These are phyloP conservation scores for Planococcus citri DNA, from an alignment of 1,140 invertebrate species.

Conservation along the genomic window DNA sequence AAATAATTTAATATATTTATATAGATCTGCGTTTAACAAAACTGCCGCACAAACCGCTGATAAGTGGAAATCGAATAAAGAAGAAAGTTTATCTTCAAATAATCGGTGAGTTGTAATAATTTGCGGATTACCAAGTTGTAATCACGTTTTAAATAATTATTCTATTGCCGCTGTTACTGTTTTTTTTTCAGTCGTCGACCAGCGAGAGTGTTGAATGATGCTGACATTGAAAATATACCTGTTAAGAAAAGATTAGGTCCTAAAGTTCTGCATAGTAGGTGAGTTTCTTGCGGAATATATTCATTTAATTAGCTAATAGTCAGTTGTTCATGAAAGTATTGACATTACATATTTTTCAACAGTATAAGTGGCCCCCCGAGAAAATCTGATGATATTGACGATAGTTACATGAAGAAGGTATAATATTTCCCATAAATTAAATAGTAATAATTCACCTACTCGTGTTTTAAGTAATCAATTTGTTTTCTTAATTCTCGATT, in stretches of 20 bases:
- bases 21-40: not conserved
- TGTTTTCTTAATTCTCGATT: not conserved
- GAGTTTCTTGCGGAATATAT: not conserved
- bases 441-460: too few species aligned
- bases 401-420: not conserved
- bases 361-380: not conserved
- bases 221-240: slow-evolving; percentile 11
- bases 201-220: not conserved
- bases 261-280: slow-evolving; percentile 11
- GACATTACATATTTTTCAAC: not conserved
- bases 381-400: not conserved
- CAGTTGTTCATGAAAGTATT: not conserved
- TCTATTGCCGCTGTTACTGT: too few species aligned
- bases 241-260: not conserved
- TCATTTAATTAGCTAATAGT: not conserved
- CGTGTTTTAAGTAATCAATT: too few species aligned
- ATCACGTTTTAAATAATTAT: not conserved
- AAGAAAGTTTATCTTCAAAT: not conserved
- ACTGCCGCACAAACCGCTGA: not conserved
- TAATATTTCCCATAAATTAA: too few species aligned
- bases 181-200: not conserved
- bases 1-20: too few species aligned
- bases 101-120: not conserved
- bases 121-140: too few species aligned
- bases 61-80: slow-evolving; percentile 9